These are phyloP conservation scores for Brachynemurus nebulosus DNA, from an alignment of 2,888 invertebrate genomes.

Conservation along the genomic window DNA sequence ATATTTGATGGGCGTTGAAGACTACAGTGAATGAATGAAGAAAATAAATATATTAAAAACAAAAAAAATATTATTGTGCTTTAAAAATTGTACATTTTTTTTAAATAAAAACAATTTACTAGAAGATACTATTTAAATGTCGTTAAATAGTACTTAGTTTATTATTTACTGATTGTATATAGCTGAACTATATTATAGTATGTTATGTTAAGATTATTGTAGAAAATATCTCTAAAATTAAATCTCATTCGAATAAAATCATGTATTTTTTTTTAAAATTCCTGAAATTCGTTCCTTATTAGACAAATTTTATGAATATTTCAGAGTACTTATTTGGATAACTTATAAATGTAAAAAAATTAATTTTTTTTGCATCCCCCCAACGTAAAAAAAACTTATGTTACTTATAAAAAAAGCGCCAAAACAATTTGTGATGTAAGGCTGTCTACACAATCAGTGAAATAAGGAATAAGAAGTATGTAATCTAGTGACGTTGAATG, in stretches of 20 bases:
- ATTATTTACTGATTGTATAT: slow-evolving; percentile 6
- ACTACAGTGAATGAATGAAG: neutral
- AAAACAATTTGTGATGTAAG: no score
- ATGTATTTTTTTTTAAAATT: neutral
- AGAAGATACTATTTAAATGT: neutral
- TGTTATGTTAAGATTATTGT: slow-evolving; percentile 4
- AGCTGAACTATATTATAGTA: slow-evolving; percentile 1
- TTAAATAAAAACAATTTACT: slow-evolving; percentile 1
- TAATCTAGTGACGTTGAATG: no score
- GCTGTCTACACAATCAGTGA: no score
- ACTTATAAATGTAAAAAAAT: no score
- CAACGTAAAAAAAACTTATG: no score
- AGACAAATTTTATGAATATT: neutral
- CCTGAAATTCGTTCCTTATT: neutral
- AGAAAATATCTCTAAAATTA: slow-evolving; percentile 4
- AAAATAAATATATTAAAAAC: neutral
- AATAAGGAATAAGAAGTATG: no score
- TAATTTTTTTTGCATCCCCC: no score
- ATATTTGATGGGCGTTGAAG: neutral
- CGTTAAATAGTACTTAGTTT: slow-evolving; percentile 9
- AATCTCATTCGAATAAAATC: slow-evolving; percentile 1
- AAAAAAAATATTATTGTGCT: neutral
- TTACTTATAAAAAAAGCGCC: no score
- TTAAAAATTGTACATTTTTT: slow-evolving; percentile 1
- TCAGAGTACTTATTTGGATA: neutral